A percentile compares a stretch with the other conserved stretches of the same genome.
Conservation (phyloP, 2,113 vertebrate genomes). For the Mesoclemmys tuberculata region DNA sequence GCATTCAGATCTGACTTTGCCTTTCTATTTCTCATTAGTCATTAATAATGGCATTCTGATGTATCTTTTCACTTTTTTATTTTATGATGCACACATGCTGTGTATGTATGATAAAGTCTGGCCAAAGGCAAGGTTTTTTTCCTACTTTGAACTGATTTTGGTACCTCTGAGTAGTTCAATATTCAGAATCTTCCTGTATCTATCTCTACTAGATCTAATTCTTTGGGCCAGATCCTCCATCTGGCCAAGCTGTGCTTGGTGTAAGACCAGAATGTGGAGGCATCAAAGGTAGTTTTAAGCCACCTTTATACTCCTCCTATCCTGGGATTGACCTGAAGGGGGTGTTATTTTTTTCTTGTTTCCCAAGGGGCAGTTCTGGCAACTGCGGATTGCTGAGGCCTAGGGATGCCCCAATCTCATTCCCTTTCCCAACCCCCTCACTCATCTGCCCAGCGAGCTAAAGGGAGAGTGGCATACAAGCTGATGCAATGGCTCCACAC, state of each 20-base stretch:
- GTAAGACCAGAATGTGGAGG: not conserved
- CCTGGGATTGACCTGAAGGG: not conserved
- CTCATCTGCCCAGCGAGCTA: not conserved
- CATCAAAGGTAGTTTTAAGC: not conserved
- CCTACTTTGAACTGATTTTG: not conserved
- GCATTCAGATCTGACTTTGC: constrained; percentile 3
- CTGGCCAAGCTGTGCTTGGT: not conserved
- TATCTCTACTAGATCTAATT: not conserved
- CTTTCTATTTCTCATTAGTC: not conserved
- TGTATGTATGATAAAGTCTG: constrained; percentile 7
- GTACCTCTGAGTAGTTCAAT: not conserved
- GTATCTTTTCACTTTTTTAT: constrained; percentile 10
- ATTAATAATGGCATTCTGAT: not conserved
- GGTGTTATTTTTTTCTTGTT: not conserved
- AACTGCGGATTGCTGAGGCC: not conserved
- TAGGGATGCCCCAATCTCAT: not conserved
- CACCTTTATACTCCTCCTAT: not conserved
- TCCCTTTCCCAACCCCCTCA: not conserved
- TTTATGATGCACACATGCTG: constrained; percentile 34
- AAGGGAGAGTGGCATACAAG: not conserved
- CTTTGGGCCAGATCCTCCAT: not conserved
- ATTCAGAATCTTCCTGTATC: not conserved
- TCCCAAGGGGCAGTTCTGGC: not conserved
- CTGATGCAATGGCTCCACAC: not conserved
- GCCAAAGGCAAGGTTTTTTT: constrained; percentile 6